These are phyloP conservation scores for Chaitophorus viminalis DNA, from an alignment of 2,888 invertebrate genomes.

Conservation along the genomic window DNA sequence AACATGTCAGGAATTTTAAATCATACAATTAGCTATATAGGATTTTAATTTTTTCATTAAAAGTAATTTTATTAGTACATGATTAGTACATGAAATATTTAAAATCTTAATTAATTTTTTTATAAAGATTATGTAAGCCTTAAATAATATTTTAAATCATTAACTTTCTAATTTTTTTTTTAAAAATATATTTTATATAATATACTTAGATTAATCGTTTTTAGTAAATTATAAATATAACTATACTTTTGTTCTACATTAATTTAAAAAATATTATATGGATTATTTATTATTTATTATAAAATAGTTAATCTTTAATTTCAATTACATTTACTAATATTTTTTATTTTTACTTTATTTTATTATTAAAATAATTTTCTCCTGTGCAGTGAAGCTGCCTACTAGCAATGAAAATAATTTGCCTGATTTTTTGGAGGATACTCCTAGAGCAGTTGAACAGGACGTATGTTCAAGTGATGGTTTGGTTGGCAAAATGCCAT, in stretches of 20 bases:
- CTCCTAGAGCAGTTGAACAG: not conserved
- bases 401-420: not conserved
- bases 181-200: too few species aligned
- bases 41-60: too few species aligned
- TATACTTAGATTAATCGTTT: too few species aligned
- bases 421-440: slow-evolving; percentile 20
- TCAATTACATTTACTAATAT: not conserved
- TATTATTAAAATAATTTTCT: slow-evolving; percentile 21
- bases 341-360: not conserved
- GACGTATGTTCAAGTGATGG: slow-evolving; percentile 5
- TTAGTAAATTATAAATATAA: not conserved
- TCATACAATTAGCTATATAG: too few species aligned
- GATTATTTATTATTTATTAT: not conserved
- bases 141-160: too few species aligned
- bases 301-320: not conserved
- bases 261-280: not conserved
- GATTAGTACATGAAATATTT: too few species aligned
- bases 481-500: not conserved
- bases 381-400: slow-evolving; percentile 9
- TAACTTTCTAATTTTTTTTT: too few species aligned
- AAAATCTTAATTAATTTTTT: too few species aligned
- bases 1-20: too few species aligned
- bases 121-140: too few species aligned
- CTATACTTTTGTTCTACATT: not conserved
- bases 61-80: too few species aligned